Conservation (phyloP, 1,140 invertebrate genomes). For the Capitella teleta region DNA sequence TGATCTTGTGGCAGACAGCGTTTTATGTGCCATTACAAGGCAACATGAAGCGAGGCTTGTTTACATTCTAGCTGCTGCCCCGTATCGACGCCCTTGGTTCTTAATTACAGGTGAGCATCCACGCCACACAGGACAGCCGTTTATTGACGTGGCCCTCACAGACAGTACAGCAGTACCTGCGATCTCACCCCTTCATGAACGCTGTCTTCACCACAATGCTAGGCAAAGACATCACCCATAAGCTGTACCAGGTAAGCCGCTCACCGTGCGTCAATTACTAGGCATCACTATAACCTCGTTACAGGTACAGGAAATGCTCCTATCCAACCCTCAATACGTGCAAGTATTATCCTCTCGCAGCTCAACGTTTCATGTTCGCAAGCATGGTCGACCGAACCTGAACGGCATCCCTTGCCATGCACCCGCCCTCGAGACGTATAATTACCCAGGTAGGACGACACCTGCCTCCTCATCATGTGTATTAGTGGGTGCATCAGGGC, state of each 20-base stretch:
- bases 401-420: too few species aligned
- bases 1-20: not conserved
- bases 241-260: conserved; percentile 58
- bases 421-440: too few species aligned
- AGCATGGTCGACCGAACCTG: too few species aligned
- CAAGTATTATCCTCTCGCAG: too few species aligned
- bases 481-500: too few species aligned
- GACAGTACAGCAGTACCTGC: conserved; percentile 57
- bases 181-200: conserved; percentile 58
- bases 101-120: conserved; percentile 56
- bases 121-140: conserved; percentile 62
- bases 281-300: too few species aligned
- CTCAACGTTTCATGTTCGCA: too few species aligned
- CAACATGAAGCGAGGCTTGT: not conserved
- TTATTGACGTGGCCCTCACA: conserved; percentile 67
- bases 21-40: conserved; percentile 1
- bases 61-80: not conserved
- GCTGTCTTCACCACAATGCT: conserved; percentile 64
- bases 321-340: too few species aligned
- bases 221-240: conserved; percentile 75
- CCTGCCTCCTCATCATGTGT: too few species aligned
- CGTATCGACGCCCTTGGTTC: conserved; percentile 6
- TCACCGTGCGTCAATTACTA: too few species aligned
- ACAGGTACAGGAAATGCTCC: too few species aligned
- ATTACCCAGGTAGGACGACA: too few species aligned